These are phyloP conservation scores for Lasiurus borealis DNA, from an alignment of 2,113 vertebrate genomes.

Conservation along the genomic window DNA sequence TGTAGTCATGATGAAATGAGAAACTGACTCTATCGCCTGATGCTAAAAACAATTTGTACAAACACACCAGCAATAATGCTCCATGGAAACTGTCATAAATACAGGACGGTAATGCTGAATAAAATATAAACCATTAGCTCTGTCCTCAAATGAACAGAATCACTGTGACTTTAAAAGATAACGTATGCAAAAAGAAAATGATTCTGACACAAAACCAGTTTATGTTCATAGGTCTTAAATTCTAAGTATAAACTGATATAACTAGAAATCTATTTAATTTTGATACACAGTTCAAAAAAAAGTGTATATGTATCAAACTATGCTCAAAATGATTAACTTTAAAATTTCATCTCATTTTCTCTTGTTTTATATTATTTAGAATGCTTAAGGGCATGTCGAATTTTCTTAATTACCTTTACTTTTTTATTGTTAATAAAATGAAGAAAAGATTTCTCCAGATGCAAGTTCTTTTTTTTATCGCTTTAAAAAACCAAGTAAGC, in stretches of 20 bases:
- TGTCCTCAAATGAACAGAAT: not conserved
- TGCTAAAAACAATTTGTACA: not conserved
- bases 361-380: slow-evolving; percentile 17
- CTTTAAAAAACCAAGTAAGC: not conserved
- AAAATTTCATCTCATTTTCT: not conserved
- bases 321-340: not conserved
- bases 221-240: not conserved
- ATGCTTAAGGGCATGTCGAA: not conserved
- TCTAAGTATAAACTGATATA: not conserved
- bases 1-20: not conserved
- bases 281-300: not conserved
- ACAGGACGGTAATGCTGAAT: not conserved
- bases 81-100: not conserved
- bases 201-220: not conserved
- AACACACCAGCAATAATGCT: not conserved
- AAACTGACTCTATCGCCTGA: not conserved
- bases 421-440: slow-evolving; percentile 11
- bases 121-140: not conserved
- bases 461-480: not conserved
- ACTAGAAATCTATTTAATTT: slow-evolving; percentile 1
- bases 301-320: not conserved
- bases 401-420: slow-evolving; percentile 14
- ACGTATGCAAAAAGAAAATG: not conserved
- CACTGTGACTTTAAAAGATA: slow-evolving; percentile 30
- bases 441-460: slow-evolving; percentile 48